phyloP scores from a whole-genome alignment of 2,113 vertebrate genomes.

The Tenrec ecaudatus region DNA sequence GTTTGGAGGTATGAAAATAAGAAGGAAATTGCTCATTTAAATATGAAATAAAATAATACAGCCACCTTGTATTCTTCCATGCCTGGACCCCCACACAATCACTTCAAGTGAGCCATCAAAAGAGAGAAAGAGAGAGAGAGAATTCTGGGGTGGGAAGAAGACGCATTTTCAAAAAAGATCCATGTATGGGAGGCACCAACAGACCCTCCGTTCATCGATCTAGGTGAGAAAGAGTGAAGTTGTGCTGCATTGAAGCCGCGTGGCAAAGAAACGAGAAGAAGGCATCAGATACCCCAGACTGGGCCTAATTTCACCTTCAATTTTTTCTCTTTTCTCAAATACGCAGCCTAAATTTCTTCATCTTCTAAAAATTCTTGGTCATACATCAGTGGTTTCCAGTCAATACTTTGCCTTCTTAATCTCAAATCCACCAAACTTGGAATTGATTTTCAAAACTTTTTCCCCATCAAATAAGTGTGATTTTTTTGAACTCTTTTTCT shows the following conservation, averaged over 20 bases:
- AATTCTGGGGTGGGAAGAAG: neutral
- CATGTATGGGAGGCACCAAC: neutral
- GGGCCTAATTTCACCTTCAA: neutral
- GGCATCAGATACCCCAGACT: neutral
- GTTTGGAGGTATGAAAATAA: slow-evolving; percentile 10
- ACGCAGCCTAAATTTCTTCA: slow-evolving; percentile 43
- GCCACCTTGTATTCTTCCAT: neutral
- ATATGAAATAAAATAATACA: slow-evolving; percentile 33
- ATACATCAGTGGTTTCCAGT: neutral
- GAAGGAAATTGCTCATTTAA: neutral
- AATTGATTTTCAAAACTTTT: slow-evolving; percentile 59
- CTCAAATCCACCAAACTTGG: slow-evolving; percentile 54
- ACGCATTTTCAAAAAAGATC: neutral
- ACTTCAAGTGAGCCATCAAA: neutral
- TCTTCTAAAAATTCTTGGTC: slow-evolving; percentile 36
- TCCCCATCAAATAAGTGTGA: neutral
- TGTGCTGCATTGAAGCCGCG: neutral
- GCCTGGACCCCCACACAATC: neutral
- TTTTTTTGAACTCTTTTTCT: slow-evolving; percentile 25
- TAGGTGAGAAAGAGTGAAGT: neutral
- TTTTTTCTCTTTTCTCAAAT: slow-evolving; percentile 33
- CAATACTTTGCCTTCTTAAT: slow-evolving; percentile 33
- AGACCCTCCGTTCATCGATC: neutral
- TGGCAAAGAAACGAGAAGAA: neutral
- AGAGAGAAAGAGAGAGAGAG: neutral